These are phyloP conservation scores for Enteromius treurensis DNA, from an alignment of 2,797 vertebrate species.

Conservation along the genomic window DNA sequence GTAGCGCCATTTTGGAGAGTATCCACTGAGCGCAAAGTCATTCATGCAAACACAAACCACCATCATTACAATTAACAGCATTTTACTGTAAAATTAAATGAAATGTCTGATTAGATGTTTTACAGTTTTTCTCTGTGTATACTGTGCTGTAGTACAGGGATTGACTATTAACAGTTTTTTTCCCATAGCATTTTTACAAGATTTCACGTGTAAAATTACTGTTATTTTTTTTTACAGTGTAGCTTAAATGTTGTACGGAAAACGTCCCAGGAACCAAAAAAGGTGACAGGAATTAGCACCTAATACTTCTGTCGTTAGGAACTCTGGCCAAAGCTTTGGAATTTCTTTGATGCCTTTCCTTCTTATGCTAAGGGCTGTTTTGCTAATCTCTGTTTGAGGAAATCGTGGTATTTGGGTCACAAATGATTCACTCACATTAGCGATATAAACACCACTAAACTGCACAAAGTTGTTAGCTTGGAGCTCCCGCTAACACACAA, in stretches of 20 bases:
- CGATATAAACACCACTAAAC: slow-evolving; percentile 55
- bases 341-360: slow-evolving; percentile 60
- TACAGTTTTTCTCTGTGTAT: too few species aligned
- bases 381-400: slow-evolving; percentile 63
- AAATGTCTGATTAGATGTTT: too few species aligned
- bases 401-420: slow-evolving; percentile 62
- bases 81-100: too few species aligned
- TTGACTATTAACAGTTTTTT: too few species aligned
- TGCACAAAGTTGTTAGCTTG: slow-evolving; percentile 38
- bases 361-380: slow-evolving; percentile 55
- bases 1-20: too few species aligned
- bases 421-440: slow-evolving; percentile 53
- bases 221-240: too few species aligned
- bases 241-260: slow-evolving; percentile 12
- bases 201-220: too few species aligned
- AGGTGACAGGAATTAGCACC: slow-evolving; percentile 56
- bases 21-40: too few species aligned
- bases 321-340: slow-evolving; percentile 50
- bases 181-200: too few species aligned
- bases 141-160: too few species aligned
- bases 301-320: slow-evolving; percentile 59
- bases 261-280: slow-evolving; percentile 49
- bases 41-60: too few species aligned
- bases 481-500: slow-evolving; percentile 32
- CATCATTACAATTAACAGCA: too few species aligned